Conservation (phyloP, 1,140 invertebrate genomes). For the Eurosta solidaginis region DNA sequence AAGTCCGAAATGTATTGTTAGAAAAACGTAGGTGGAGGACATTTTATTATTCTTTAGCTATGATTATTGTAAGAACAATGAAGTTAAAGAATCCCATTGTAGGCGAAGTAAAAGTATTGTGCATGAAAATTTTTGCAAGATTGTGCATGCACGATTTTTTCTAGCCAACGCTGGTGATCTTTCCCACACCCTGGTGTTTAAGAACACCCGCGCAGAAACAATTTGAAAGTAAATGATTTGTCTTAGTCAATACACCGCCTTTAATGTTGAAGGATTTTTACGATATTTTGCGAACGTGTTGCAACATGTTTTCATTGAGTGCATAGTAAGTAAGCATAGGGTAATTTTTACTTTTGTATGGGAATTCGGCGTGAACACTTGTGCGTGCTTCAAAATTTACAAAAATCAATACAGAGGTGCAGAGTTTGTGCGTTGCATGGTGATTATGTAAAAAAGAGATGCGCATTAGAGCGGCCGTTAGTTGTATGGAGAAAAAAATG, state of each 20-base stretch:
- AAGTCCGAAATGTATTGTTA: not conserved
- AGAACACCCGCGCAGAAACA: no score
- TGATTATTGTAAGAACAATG: not conserved
- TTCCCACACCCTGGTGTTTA: no score
- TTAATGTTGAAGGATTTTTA: not conserved
- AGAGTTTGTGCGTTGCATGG: not conserved
- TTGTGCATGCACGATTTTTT: not conserved
- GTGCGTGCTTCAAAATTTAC: not conserved
- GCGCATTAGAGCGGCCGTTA: no score
- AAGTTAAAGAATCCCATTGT: not conserved
- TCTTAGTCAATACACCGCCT: no score
- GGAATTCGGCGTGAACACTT: not conserved
- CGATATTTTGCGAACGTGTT: slow-evolving; percentile 12
- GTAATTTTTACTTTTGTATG: not conserved
- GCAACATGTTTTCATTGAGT: slow-evolving; percentile 3
- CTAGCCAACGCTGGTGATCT: not conserved
- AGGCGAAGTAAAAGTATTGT: not conserved
- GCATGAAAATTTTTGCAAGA: not conserved
- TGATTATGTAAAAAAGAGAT: not conserved
- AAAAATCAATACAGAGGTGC: slow-evolving; percentile 2
- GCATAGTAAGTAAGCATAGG: not conserved
- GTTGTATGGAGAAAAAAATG: no score
- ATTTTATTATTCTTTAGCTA: not conserved
- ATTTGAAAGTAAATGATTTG: no score
- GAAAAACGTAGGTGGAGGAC: not conserved